Percentiles rank a stretch among this genome's conserved stretches.
phyloP scores from a whole-genome alignment of 2,888 invertebrate species.

The Leptopterna dolabrata region DNA sequence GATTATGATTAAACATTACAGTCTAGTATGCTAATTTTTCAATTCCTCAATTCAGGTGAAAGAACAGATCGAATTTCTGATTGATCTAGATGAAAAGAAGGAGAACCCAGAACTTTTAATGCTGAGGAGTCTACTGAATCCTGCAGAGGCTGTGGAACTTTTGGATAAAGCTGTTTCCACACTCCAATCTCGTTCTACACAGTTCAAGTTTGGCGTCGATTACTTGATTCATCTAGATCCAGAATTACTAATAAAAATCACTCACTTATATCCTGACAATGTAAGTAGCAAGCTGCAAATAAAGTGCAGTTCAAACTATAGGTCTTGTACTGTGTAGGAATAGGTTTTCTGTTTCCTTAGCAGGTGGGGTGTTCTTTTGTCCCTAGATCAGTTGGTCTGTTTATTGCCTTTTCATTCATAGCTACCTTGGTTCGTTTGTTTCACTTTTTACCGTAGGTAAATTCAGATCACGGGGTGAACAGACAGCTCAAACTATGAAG shows the following conservation, averaged over 20 bases:
- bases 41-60: slow-evolving; percentile 69
- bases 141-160: slow-evolving; percentile 60
- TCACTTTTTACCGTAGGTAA: too few species aligned
- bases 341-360: too few species aligned
- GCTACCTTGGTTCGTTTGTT: too few species aligned
- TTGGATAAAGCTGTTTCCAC: slow-evolving; percentile 72
- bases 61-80: slow-evolving; percentile 87
- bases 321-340: too few species aligned
- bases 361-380: too few species aligned
- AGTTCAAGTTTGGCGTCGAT: slow-evolving; percentile 75
- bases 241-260: slow-evolving; percentile 84
- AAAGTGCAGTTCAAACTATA: too few species aligned
- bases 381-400: too few species aligned
- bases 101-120: slow-evolving; percentile 75
- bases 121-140: slow-evolving; percentile 71
- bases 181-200: slow-evolving; percentile 68
- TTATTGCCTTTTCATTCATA: too few species aligned
- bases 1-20: background rate
- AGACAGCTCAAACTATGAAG: too few species aligned
- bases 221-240: slow-evolving; percentile 85
- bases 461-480: too few species aligned
- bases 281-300: background rate
- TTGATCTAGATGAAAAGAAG: slow-evolving; percentile 70
- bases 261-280: slow-evolving; percentile 80
- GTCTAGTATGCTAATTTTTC: background rate